Evolutionary conservation across 2,888 invertebrate genomes (phyloP).

Genomic region (Caenorhabditis sp.): DNA sequence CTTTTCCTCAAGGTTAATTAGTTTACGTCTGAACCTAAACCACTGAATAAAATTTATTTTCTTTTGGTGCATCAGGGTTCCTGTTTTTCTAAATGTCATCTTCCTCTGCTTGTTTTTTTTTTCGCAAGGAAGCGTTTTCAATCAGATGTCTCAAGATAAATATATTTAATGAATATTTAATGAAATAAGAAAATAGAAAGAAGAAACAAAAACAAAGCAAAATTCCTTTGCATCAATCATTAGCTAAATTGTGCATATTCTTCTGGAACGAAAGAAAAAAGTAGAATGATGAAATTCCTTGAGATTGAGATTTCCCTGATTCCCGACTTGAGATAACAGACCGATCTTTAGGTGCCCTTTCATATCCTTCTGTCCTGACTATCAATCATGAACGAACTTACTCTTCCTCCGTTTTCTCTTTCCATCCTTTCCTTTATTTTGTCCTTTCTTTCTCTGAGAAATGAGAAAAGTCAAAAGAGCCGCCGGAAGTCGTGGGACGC

Average conservation of each 20-base stretch:
- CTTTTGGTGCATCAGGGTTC: not conserved
- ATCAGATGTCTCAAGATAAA: too few species aligned
- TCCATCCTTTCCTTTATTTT: not conserved
- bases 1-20: too few species aligned
- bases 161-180: too few species aligned
- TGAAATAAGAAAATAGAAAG: too few species aligned
- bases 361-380: not conserved
- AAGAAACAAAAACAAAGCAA: too few species aligned
- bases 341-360: conserved; percentile 1
- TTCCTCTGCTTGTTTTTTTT: not conserved
- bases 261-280: too few species aligned
- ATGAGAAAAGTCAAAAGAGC: conserved; percentile 6
- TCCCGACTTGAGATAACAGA: conserved; percentile 7
- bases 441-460: not conserved
- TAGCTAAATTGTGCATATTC: too few species aligned
- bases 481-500: conserved; percentile 54
- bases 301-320: too few species aligned
- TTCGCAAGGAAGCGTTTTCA: too few species aligned
- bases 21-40: not conserved
- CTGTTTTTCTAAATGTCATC: conserved; percentile 37
- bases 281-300: too few species aligned
- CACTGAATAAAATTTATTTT: not conserved
- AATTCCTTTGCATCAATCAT: too few species aligned
- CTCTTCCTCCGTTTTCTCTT: not conserved
- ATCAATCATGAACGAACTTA: conserved; percentile 37